Percentiles rank a stretch among this genome's conserved stretches.
phyloP scores from a whole-genome alignment of 2,113 vertebrate species.

The Neodontobutis hainanensis region DNA sequence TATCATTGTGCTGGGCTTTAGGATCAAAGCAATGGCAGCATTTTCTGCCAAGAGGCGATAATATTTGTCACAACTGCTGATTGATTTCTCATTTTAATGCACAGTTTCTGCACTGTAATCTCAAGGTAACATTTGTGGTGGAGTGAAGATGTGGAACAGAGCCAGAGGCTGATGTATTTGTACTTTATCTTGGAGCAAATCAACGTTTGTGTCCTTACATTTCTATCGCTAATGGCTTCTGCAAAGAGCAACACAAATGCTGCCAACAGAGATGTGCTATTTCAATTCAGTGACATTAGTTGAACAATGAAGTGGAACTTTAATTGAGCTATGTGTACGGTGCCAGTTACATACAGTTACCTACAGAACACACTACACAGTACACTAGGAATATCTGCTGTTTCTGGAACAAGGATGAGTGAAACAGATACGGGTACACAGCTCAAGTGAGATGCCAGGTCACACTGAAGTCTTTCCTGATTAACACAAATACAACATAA shows the following conservation, averaged over 20 bases:
- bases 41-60: slow-evolving; percentile 47
- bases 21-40: slow-evolving; percentile 24
- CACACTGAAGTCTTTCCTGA: too few relatives aligned
- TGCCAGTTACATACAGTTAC: background rate
- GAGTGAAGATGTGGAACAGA: slow-evolving; percentile 35
- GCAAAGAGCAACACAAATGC: slow-evolving; percentile 32
- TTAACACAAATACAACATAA: too few relatives aligned
- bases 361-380: too few relatives aligned
- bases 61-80: slow-evolving; percentile 49
- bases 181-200: slow-evolving; percentile 46
- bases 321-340: background rate
- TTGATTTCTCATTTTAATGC: slow-evolving; percentile 56
- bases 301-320: slow-evolving; percentile 15
- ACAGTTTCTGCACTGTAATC: slow-evolving; percentile 41
- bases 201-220: slow-evolving; percentile 44
- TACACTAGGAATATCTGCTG: too few relatives aligned
- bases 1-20: slow-evolving; percentile 12
- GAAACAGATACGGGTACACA: too few relatives aligned
- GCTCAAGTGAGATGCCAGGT: too few relatives aligned
- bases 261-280: slow-evolving; percentile 40
- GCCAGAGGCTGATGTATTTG: slow-evolving; percentile 37
- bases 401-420: too few relatives aligned
- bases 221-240: slow-evolving; percentile 45
- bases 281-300: slow-evolving; percentile 30
- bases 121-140: slow-evolving; percentile 53